A percentile compares a stretch with the other conserved stretches of the same genome.
These are phyloP conservation scores for Germaria angustata DNA, from an alignment of 2,888 invertebrate species.

Conservation along the genomic window DNA sequence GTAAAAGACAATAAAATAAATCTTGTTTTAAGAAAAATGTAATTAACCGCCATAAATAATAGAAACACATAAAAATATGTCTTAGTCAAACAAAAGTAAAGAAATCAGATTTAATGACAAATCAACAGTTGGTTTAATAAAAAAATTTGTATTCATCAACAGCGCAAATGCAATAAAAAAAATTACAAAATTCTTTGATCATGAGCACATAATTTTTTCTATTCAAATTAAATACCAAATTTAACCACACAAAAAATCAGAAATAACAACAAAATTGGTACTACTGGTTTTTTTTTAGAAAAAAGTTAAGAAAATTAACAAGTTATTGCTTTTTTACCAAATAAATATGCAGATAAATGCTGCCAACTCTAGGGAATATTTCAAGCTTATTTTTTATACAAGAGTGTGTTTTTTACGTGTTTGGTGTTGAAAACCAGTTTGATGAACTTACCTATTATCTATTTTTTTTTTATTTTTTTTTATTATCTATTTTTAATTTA, in stretches of 20 bases:
- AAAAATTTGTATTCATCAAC: neutral
- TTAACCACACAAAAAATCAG: no score
- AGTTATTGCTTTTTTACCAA: constrained; percentile 12
- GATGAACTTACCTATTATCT: constrained; percentile 71
- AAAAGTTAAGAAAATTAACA: constrained; percentile 12
- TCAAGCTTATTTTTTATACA: constrained; percentile 14
- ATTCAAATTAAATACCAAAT: constrained; percentile 7
- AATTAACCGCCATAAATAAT: constrained; percentile 12
- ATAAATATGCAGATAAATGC: constrained; percentile 62
- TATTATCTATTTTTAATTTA: neutral
- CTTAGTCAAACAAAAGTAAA: neutral
- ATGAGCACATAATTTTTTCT: constrained; percentile 53
- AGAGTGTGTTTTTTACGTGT: constrained; percentile 6
- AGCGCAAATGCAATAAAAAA: neutral
- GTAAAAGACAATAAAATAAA: neutral
- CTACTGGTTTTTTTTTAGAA: constrained; percentile 43
- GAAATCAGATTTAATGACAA: no score
- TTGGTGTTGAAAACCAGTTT: constrained; percentile 75
- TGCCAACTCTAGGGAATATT: constrained; percentile 26
- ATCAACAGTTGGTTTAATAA: neutral
- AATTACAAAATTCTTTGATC: constrained; percentile 48
- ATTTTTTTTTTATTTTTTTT: neutral
- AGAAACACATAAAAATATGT: neutral
- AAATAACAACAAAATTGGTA: neutral
- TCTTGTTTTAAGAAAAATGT: neutral